Conservation (phyloP, 2,888 invertebrate species). For the Apodemia hepburni region DNA sequence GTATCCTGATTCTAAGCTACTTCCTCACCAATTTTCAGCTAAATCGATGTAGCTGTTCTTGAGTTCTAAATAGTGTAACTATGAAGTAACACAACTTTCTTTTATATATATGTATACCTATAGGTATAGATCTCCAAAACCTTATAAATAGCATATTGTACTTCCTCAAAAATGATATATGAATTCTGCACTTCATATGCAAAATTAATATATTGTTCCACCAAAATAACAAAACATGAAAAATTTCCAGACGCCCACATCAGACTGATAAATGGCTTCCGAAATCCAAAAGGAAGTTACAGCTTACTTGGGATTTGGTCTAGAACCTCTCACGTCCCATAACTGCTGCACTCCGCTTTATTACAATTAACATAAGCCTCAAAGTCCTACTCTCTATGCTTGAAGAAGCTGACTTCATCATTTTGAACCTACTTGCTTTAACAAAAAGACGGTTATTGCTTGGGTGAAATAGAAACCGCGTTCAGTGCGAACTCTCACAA, state of each 20-base stretch:
- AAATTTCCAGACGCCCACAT: constrained; percentile 77
- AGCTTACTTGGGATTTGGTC: constrained; percentile 81
- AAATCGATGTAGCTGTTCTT: no score
- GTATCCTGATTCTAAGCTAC: no score
- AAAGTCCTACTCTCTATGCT: constrained; percentile 77
- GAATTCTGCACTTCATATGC: constrained; percentile 21
- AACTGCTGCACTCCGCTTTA: constrained; percentile 81
- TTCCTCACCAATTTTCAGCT: no score
- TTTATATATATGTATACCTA: no score
- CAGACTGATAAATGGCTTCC: constrained; percentile 82
- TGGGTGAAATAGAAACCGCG: constrained; percentile 74
- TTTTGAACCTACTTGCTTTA: constrained; percentile 75
- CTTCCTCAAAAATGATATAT: constrained; percentile 9
- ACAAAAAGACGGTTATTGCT: constrained; percentile 76
- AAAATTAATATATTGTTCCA: constrained; percentile 58
- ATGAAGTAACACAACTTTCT: no score
- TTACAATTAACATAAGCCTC: constrained; percentile 81
- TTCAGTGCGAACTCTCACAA: constrained; percentile 57
- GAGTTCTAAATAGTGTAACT: no score
- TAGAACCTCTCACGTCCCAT: constrained; percentile 81
- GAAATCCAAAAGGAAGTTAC: constrained; percentile 82
- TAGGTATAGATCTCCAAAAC: no score
- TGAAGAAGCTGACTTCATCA: constrained; percentile 62
- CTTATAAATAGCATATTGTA: background rate
- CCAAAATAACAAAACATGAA: constrained; percentile 80